Evolutionary conservation across 2,888 invertebrate genomes (phyloP).

Genomic region (Portevinia maculata): DNA sequence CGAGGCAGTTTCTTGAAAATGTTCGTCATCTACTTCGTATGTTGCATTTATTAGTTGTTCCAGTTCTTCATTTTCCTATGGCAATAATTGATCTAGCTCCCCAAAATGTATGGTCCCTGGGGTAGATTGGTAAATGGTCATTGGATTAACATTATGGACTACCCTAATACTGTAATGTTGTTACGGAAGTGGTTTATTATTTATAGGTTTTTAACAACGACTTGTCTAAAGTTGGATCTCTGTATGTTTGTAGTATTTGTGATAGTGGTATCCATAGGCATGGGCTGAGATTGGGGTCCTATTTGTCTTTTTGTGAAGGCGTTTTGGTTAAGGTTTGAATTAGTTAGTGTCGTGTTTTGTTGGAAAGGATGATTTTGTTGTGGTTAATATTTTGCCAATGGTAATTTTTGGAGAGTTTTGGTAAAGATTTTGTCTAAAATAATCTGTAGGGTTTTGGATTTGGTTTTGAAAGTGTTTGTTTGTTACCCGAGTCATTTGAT

Average conservation of each 20-base stretch:
- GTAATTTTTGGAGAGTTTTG: too few species aligned
- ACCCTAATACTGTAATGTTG: background rate
- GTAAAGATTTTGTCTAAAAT: background rate
- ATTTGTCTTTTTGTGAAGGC: background rate
- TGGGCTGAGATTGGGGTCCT: background rate
- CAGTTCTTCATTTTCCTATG: background rate
- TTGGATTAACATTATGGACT: background rate
- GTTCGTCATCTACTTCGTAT: too few species aligned
- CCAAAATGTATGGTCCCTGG: background rate
- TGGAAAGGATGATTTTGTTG: background rate
- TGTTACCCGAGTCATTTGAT: background rate
- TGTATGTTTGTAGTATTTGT: background rate
- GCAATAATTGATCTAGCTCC: background rate
- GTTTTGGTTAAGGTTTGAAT: background rate
- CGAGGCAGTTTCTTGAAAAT: too few species aligned
- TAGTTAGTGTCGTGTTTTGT: background rate
- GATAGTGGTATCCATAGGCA: background rate
- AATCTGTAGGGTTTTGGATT: background rate
- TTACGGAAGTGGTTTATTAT: background rate
- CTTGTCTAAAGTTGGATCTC: background rate
- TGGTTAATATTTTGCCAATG: too few species aligned
- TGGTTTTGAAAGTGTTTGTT: background rate
- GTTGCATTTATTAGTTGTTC: conserved; percentile 3
- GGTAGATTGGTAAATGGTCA: background rate
- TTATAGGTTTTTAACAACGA: background rate